Base-by-base conservation (phyloP, 2,797 vertebrate species). In the Gymnocypris eckloni region DNA sequence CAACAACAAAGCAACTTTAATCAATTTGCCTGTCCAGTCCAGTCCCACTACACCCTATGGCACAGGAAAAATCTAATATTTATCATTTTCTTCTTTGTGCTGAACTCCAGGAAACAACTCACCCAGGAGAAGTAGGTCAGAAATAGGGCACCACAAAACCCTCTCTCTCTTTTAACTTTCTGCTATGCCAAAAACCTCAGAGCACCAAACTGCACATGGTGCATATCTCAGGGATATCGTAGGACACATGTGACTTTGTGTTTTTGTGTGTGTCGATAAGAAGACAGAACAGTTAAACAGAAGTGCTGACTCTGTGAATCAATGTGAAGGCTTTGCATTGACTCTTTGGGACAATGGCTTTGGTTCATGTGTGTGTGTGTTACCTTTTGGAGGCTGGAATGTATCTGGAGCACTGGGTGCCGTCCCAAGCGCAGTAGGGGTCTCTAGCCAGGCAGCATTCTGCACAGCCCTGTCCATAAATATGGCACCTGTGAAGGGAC, bases 391-490 rank as follows among this genome's bases (percentile, higher is more conserved):
- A 97, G 84, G 98, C 96, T 25, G 98, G 97, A 72, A 97, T 90
- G 77, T 99, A 99, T 92, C 96, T 95, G 81, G 98, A 97, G 88
- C 98, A 99, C 0, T 96, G 95, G 88, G 94, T 95, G 93, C 98
- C 98, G 64, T 99, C 98, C 98, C 98, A 99, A 84, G 98, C 98
- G 69, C 98, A 99, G 92, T 99, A 99, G 1, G 98, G 98, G 92
- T 99, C 98, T 91, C 98, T 95, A 90, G 98, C 98, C 87, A 99
- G 95, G 92, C 98, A 99, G 92, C 98, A 99, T 85, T 99, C 98
- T 6, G 98, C 97, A 80, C 98, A 99, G 59, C 96, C 98, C 90
- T 98, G 97, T 79, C 98, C 98, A 20, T 99, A 99, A 83, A 96
- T 97, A 89, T 96, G 96, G 90, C 98, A 99, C 93, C 98, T 96